These are phyloP conservation scores for Camponotus fellah DNA, from an alignment of 2,888 invertebrate species.

Conservation along the genomic window DNA sequence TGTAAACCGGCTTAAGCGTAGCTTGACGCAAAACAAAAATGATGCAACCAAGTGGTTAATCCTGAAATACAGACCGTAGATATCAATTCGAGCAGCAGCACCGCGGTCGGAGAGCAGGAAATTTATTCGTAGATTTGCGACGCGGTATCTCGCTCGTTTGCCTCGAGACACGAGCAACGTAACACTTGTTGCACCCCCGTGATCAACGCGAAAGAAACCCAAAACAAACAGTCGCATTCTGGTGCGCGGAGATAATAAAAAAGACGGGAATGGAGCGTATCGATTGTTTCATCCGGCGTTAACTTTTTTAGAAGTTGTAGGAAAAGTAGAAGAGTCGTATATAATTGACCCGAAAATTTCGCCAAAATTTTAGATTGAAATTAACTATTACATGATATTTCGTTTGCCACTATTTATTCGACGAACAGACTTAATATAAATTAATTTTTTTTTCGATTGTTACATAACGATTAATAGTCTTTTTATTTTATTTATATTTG, in stretches of 20 bases:
- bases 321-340: too few relatives aligned
- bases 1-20: constrained; percentile 32
- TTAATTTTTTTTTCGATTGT: not conserved
- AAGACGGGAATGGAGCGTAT: not conserved
- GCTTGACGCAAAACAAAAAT: constrained; percentile 39
- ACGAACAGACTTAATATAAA: not conserved
- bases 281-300: constrained; percentile 4
- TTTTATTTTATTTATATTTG: not conserved
- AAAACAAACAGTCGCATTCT: constrained; percentile 53
- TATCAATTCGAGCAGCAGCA: constrained; percentile 41
- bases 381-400: not conserved
- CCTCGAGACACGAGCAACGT: constrained; percentile 55
- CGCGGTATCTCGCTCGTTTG: constrained; percentile 60
- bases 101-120: constrained; percentile 25
- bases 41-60: constrained; percentile 29
- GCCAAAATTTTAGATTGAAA: not conserved
- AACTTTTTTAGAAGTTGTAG: not conserved
- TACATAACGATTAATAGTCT: not conserved
- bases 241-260: constrained; percentile 15
- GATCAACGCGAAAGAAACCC: constrained; percentile 58
- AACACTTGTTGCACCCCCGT: constrained; percentile 75
- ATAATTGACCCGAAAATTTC: not conserved
- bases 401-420: not conserved
- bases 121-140: constrained; percentile 50
- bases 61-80: constrained; percentile 40